A percentile compares a stretch with the other conserved stretches of the same genome.
phyloP scores from a whole-genome alignment of 2,888 invertebrate genomes.

The Thumatha senex region DNA sequence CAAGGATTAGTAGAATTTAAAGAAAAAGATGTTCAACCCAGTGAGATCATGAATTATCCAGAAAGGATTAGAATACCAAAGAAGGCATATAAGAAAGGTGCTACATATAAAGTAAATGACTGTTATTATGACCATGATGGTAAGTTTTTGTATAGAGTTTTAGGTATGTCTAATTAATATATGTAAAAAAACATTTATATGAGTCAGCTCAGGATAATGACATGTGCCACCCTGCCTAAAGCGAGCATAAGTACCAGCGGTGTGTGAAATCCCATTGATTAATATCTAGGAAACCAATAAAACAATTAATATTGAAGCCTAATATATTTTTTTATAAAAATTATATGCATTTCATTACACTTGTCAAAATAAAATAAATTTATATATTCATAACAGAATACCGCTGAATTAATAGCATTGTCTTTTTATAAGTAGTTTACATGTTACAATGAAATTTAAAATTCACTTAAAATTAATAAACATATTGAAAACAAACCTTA shows the following conservation, averaged over 20 bases:
- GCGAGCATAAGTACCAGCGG: slow-evolving; percentile 3
- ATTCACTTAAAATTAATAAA: slow-evolving; percentile 45
- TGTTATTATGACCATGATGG: slow-evolving; percentile 93
- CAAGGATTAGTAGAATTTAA: slow-evolving; percentile 45
- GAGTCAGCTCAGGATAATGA: not conserved
- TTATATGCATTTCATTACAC: slow-evolving; percentile 75
- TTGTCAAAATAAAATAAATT: slow-evolving; percentile 65
- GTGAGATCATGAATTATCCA: slow-evolving; percentile 69
- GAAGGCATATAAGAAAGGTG: slow-evolving; percentile 84
- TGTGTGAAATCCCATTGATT: no score
- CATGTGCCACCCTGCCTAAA: no score
- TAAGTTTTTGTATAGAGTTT: slow-evolving; percentile 89
- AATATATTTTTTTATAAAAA: slow-evolving; percentile 76
- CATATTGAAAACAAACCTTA: slow-evolving; percentile 46
- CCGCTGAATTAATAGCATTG: slow-evolving; percentile 40
- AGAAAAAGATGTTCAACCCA: slow-evolving; percentile 42
- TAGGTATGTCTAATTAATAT: slow-evolving; percentile 82
- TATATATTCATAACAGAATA: slow-evolving; percentile 42
- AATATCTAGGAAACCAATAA: slow-evolving; percentile 60
- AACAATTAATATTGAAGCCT: slow-evolving; percentile 63
- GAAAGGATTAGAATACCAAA: slow-evolving; percentile 88
- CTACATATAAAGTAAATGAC: slow-evolving; percentile 89
- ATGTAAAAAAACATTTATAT: slow-evolving; percentile 10
- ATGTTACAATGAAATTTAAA: slow-evolving; percentile 24
- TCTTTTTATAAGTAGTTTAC: slow-evolving; percentile 36